Conservation (phyloP, 92 coral and sea anemone species). For the Palythoa heliodiscus region DNA sequence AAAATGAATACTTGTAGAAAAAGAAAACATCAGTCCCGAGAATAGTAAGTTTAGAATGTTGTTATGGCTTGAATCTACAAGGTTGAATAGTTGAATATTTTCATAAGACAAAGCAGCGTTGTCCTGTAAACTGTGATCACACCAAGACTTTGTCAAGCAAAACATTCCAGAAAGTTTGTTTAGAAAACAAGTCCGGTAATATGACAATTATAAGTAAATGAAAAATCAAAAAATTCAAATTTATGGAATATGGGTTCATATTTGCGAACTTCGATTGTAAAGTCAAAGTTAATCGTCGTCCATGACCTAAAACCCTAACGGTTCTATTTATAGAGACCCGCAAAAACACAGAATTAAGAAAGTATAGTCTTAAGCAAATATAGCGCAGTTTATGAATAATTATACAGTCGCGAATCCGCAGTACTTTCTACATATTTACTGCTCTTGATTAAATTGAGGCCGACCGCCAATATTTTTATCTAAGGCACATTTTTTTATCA, state of each 20-base stretch:
- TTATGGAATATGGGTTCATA: too few relatives aligned
- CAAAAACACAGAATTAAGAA: too few relatives aligned
- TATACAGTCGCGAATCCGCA: too few relatives aligned
- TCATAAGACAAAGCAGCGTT: neutral
- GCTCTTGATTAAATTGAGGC: too few relatives aligned
- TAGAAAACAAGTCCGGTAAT: neutral
- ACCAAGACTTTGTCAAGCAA: neutral
- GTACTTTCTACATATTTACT: too few relatives aligned
- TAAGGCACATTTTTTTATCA: too few relatives aligned
- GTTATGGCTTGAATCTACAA: neutral
- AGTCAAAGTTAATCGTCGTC: neutral
- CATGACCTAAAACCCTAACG: too few relatives aligned
- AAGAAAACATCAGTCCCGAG: neutral
- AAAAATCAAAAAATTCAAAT: neutral
- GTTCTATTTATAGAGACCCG: too few relatives aligned
- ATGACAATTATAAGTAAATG: neutral
- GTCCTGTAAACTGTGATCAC: neutral
- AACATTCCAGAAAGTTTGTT: slow-evolving; percentile 18
- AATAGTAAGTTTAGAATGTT: neutral
- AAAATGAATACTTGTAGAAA: neutral
- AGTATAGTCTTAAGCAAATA: too few relatives aligned
- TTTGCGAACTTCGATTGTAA: neutral
- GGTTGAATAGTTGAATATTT: neutral
- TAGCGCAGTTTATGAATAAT: too few relatives aligned
- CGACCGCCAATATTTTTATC: too few relatives aligned